phyloP scores from a whole-genome alignment of 30 jellyfish, hydroid and myxozoan species.

The Hydractinia echinata region DNA sequence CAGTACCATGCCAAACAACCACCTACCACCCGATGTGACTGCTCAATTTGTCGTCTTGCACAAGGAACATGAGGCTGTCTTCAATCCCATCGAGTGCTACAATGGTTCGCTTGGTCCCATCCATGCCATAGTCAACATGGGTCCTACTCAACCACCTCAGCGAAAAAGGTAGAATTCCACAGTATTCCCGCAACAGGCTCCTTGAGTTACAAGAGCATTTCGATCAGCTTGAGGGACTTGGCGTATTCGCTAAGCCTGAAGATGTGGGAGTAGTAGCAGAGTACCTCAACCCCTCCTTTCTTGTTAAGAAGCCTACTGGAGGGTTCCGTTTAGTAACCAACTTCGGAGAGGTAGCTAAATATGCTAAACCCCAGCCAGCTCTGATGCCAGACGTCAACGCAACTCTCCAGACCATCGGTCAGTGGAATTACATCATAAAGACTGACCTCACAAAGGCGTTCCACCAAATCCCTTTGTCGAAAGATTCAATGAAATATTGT shows the following conservation, averaged over 20 bases:
- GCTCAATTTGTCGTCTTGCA: constrained; percentile 13
- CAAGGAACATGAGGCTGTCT: constrained; percentile 29
- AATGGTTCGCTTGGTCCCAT: constrained; percentile 54
- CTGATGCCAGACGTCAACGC: constrained; percentile 57
- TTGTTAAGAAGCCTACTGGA: constrained; percentile 49
- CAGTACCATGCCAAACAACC: not conserved
- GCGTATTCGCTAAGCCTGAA: constrained; percentile 53
- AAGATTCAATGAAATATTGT: constrained; percentile 48
- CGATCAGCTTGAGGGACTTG: constrained; percentile 44
- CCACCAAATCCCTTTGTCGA: constrained; percentile 54
- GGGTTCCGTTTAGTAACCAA: constrained; percentile 58
- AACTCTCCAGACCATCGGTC: constrained; percentile 48
- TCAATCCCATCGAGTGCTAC: constrained; percentile 47
- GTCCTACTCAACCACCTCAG: constrained; percentile 52
- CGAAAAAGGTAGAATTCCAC: constrained; percentile 58
- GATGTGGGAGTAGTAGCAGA: constrained; percentile 34
- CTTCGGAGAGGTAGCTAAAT: constrained; percentile 52
- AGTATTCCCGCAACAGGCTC: constrained; percentile 37
- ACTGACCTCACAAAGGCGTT: constrained; percentile 50
- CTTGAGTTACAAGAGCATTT: constrained; percentile 29
- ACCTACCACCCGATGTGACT: constrained; percentile 3
- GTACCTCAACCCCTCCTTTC: constrained; percentile 60
- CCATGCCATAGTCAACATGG: constrained; percentile 59
- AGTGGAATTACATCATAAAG: constrained; percentile 41
- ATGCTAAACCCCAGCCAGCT: constrained; percentile 63